Percentiles rank a stretch among this genome's conserved stretches.
phyloP scores from a whole-genome alignment of 2,888 invertebrate genomes.

The Scaptomyza reducta region DNA sequence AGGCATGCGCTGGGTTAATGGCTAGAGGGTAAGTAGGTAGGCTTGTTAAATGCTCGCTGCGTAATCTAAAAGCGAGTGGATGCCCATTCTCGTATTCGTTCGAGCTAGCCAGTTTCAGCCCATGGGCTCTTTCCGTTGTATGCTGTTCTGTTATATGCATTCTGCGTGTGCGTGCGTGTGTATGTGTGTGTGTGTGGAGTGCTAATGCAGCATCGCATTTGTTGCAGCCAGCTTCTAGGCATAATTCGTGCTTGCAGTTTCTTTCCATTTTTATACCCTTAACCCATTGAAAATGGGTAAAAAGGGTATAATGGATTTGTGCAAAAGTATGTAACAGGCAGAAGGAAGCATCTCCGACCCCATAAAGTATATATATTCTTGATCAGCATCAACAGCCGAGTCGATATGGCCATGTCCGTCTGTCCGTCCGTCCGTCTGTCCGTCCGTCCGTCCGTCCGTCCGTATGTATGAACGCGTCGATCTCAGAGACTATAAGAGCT shows the following conservation, averaged over 20 bases:
- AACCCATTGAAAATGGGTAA: no score
- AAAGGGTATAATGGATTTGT: no score
- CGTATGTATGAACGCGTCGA: no score
- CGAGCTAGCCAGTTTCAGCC: not conserved
- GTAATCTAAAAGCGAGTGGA: conserved; percentile 67
- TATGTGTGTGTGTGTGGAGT: conserved; percentile 10
- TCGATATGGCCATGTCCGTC: no score
- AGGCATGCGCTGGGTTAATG: conserved; percentile 11
- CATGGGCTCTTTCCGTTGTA: not conserved
- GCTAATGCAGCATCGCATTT: conserved; percentile 60
- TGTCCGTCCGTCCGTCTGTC: no score
- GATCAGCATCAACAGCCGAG: no score
- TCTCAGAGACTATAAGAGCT: no score
- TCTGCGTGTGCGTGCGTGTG: not conserved
- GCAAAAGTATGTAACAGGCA: no score
- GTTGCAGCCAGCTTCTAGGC: conserved; percentile 35
- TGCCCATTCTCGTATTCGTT: conserved; percentile 24
- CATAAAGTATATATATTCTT: no score
- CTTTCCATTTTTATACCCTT: not conserved
- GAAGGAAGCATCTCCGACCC: no score
- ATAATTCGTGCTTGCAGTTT: conserved; percentile 55
- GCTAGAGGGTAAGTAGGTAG: conserved; percentile 42
- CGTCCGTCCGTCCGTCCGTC: no score
- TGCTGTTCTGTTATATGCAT: not conserved
- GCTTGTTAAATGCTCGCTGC: conserved; percentile 67